Base-by-base conservation (phyloP, 2,888 invertebrate genomes). In the Odontothrips loti region DNA sequence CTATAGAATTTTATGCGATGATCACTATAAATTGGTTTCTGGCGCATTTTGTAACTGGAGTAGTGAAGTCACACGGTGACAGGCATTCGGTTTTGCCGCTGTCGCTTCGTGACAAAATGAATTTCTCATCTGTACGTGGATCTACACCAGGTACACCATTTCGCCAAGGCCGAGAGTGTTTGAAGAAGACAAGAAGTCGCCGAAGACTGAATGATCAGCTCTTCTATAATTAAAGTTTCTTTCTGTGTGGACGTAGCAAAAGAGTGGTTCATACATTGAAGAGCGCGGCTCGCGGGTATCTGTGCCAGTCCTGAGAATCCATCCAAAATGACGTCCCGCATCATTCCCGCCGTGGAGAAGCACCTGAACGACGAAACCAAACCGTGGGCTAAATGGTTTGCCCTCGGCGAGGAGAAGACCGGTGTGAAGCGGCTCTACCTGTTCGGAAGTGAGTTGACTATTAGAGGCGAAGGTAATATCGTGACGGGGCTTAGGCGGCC, bases 391-490 rank as follows among this genome's bases (percentile, higher is more conserved):
- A 89, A 89, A 85, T 87, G 90, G 83, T 91, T 96, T 83, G 91
- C 90, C 43, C 86, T 88, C 83, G 89, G 91, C 9, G 96, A 96
- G 87, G 87, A 89, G 84, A 93, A 92, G 86, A 92, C 93, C 84
- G 94, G 93, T 85, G 88, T 95, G 80, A 92, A 92, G 86, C 90
- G 95, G 84, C 87, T 93, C 47, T 95, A 95, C 87, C 85, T 96
- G 84, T 95, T 94, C 88, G 86, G 92, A 84, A 95, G 96, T 96
- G 89, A 90, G 92, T 87, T 2, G 0, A 82, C 81, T 81, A n/a
- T n/a, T 23, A 15, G 0, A 23, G 23, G 34, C 20, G 20, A 27
- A 47, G 23, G 48, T 15, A 79, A 47, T 47, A 43, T 47, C 17
- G 23, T 15, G 9, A 8, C 4, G 29, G 6, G 47, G 8, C 10